Conservation (phyloP, 2,888 invertebrate genomes). For the Ectemnius cavifrons region DNA sequence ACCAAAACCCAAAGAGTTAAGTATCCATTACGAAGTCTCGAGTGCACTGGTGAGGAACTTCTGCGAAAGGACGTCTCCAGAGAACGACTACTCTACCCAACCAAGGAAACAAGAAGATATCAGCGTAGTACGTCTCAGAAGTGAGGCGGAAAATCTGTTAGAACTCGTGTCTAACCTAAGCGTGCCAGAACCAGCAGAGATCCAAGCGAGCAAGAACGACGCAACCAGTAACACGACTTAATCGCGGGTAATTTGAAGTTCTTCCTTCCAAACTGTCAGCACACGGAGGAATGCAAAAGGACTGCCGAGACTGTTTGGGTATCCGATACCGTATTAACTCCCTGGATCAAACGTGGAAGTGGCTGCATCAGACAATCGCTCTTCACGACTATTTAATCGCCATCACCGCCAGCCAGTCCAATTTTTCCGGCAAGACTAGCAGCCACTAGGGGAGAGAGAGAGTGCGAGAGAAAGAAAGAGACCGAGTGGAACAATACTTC, state of each 20-base stretch:
- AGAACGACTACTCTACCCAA: not conserved
- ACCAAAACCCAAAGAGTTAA: slow-evolving; percentile 43
- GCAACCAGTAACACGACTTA: not conserved
- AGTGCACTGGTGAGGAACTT: slow-evolving; percentile 21
- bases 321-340: slow-evolving; percentile 92
- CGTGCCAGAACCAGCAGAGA: too few relatives aligned
- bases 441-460: slow-evolving; percentile 37
- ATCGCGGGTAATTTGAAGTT: slow-evolving; percentile 58
- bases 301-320: slow-evolving; percentile 90
- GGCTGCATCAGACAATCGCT: slow-evolving; percentile 93
- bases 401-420: slow-evolving; percentile 87
- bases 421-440: slow-evolving; percentile 71
- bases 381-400: slow-evolving; percentile 93
- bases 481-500: not conserved
- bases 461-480: not conserved
- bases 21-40: slow-evolving; percentile 33
- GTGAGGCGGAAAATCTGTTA: too few relatives aligned
- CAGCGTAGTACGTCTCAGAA: too few relatives aligned
- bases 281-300: slow-evolving; percentile 81
- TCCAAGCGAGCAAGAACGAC: too few relatives aligned
- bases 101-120: too few relatives aligned
- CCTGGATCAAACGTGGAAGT: slow-evolving; percentile 96
- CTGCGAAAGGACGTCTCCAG: not conserved
- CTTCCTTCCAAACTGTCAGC: slow-evolving; percentile 69
- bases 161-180: too few relatives aligned